Conservation (phyloP, 2,113 vertebrate genomes). For the Bostrychus sinensis region DNA sequence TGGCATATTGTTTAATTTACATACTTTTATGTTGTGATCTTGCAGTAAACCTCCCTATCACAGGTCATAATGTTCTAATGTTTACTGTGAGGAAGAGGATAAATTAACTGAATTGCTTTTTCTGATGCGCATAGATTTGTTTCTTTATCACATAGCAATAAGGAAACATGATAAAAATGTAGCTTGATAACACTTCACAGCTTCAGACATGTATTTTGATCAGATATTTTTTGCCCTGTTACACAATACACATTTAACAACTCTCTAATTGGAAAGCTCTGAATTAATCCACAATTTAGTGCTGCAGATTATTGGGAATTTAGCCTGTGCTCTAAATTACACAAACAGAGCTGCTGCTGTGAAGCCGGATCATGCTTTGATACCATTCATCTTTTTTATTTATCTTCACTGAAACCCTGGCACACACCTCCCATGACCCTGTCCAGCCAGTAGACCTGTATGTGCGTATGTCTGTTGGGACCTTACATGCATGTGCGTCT, state of each 20-base stretch:
- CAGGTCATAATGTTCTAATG: too few relatives aligned
- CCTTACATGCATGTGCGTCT: conserved; percentile 25
- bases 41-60: too few relatives aligned
- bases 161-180: too few relatives aligned
- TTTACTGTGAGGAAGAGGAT: too few relatives aligned
- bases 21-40: not conserved
- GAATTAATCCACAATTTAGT: not conserved
- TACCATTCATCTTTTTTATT: conserved; percentile 33
- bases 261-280: not conserved
- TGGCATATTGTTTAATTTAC: not conserved
- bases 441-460: not conserved
- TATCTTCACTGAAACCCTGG: conserved; percentile 31
- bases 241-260: not conserved
- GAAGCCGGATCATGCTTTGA: conserved; percentile 4
- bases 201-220: too few relatives aligned
- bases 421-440: conserved; percentile 19
- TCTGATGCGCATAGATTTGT: too few relatives aligned
- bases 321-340: not conserved
- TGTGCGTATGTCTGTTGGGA: conserved; percentile 16
- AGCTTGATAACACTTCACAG: too few relatives aligned
- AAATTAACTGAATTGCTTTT: too few relatives aligned
- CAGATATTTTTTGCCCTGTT: not conserved
- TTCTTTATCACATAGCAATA: too few relatives aligned
- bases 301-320: not conserved
- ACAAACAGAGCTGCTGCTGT: conserved; percentile 12